Evolutionary conservation across 2,888 invertebrate species (phyloP), one percentile per base, ranked within the genome.

Genomic region (Pammene aurita): DNA sequence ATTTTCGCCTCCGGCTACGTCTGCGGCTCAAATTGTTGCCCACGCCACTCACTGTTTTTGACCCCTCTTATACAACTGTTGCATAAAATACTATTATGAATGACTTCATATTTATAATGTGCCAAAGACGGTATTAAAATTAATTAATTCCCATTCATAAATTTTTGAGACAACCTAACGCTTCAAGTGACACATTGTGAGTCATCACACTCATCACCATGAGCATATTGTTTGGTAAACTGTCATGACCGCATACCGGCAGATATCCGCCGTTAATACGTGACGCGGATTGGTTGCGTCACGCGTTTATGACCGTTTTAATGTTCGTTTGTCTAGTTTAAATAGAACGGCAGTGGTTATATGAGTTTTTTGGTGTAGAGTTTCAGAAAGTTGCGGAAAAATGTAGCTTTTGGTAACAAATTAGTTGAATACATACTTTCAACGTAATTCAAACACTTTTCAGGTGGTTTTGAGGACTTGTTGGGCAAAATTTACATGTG

Each of bases 221-320:
- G n/a, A 13, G 18, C 18, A 52, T 52, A 52, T 52, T 57, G 42
- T 42, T 57, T 42, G 42, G 57, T 57, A n/a, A 56, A 42, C 42
- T 57, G 42, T n/a, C 18, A 18, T 6, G 18, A 41, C 42, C 42
- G 57, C 57, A 44, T 42, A 44, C 57, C 42, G 41, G 13, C 18
- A 9, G 42, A 57, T 56, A 56, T 57, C 57, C 57, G 57, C 42
- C 42, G 42, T 44, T 44, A 46, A 57, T 41, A 57, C 56, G 56
- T 62, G 61, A 61, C 67, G 44, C 57, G 67, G 50, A 57, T 41
- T 38, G n/a, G 60, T 61, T 61, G 52, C 67, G 67, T 68, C 67
- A 68, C 55, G 61, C 46, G 42, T 62, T 62, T 67, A 63, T 44
- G 67, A 44, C 34, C 42, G 41, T 13, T 41, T 52, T 63, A 54